A percentile compares a stretch with the other conserved stretches of the same genome.
These are phyloP conservation scores for Mesodorylaimus sp. DNA, from an alignment of 2,888 invertebrate genomes.

Conservation along the genomic window DNA sequence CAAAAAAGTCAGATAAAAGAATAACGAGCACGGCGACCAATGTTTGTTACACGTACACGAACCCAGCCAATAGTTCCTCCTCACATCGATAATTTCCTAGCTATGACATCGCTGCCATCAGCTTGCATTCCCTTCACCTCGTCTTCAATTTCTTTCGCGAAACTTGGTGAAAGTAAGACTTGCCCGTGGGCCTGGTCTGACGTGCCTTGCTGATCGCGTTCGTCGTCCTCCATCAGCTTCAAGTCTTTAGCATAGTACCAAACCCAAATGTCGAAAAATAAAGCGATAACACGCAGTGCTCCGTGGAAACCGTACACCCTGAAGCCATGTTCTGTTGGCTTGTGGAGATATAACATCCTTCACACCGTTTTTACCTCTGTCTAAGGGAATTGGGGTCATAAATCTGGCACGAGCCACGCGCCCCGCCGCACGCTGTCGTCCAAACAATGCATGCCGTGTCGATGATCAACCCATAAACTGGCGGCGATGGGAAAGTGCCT, in stretches of 20 bases:
- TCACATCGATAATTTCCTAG: too few relatives aligned
- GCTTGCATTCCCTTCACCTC: too few relatives aligned
- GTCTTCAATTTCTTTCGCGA: too few relatives aligned
- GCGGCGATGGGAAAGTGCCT: constrained; percentile 31
- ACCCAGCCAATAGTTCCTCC: too few relatives aligned
- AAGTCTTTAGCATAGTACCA: constrained; percentile 24
- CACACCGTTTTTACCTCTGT: constrained; percentile 16
- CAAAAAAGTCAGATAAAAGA: too few relatives aligned
- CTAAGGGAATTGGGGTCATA: constrained; percentile 30
- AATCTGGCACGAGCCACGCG: constrained; percentile 29
- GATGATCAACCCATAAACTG: constrained; percentile 31
- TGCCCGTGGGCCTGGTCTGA: too few relatives aligned
- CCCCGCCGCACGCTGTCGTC: constrained; percentile 29
- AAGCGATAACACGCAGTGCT: constrained; percentile 20
- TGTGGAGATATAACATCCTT: neutral
- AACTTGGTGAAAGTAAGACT: too few relatives aligned
- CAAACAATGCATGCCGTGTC: constrained; percentile 32
- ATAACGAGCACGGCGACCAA: too few relatives aligned
- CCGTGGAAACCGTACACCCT: constrained; percentile 25
- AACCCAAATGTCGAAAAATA: constrained; percentile 25
- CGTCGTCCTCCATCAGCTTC: constrained; percentile 21
- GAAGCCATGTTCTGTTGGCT: neutral
- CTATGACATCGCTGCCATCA: too few relatives aligned
- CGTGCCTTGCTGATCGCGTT: neutral
- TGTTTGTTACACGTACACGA: too few relatives aligned